Conservation (phyloP, 2,888 invertebrate genomes). For the Mimas tiliae region DNA sequence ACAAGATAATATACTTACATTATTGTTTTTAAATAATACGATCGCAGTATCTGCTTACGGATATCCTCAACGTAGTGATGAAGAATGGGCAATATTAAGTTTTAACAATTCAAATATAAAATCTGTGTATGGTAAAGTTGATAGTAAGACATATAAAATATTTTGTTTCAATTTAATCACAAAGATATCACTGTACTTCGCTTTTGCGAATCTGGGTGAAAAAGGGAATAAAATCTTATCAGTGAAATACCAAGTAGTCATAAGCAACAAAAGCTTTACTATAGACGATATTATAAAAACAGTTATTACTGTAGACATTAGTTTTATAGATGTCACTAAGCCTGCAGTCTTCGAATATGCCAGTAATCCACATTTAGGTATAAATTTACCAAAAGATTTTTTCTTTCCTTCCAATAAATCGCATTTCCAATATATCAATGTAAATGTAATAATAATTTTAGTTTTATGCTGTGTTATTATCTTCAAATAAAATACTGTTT, state of each 20-base stretch:
- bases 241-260: slow-evolving; percentile 45
- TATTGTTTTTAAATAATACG: slow-evolving; percentile 49
- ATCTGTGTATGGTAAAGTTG: slow-evolving; percentile 54
- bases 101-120: slow-evolving; percentile 35
- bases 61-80: slow-evolving; percentile 60
- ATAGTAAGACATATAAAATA: slow-evolving; percentile 52
- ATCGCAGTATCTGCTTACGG: slow-evolving; percentile 65
- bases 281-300: slow-evolving; percentile 52
- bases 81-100: slow-evolving; percentile 59
- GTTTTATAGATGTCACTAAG: slow-evolving; percentile 68
- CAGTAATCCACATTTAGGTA: slow-evolving; percentile 86
- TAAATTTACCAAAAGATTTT: slow-evolving; percentile 89
- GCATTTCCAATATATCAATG: slow-evolving; percentile 33
- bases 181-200: slow-evolving; percentile 57
- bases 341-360: slow-evolving; percentile 68
- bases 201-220: slow-evolving; percentile 56
- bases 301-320: slow-evolving; percentile 65
- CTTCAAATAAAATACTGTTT: slow-evolving; percentile 73
- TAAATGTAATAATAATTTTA: slow-evolving; percentile 37
- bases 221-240: slow-evolving; percentile 61
- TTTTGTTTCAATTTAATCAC: slow-evolving; percentile 65
- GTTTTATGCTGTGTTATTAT: slow-evolving; percentile 37
- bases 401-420: slow-evolving; percentile 83
- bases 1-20: slow-evolving; percentile 53
- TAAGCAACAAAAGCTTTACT: slow-evolving; percentile 57